Base-by-base conservation (phyloP, 2,888 invertebrate genomes). In the Griposia aprilina region DNA sequence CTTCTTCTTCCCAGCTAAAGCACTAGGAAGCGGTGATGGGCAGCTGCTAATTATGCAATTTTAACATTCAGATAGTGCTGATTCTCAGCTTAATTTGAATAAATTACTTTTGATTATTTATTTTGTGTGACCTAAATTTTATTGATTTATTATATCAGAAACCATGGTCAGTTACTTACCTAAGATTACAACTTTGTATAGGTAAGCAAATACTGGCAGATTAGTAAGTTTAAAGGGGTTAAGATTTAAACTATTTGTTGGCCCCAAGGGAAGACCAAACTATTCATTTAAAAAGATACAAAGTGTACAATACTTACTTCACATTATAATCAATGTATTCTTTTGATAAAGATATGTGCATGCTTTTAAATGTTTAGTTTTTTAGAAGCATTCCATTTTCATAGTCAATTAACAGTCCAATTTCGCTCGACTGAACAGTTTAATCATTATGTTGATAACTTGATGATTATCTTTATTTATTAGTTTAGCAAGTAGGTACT, bases 401-500 rank as follows among this genome's bases (percentile, higher is more conserved):
- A 62, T 30, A 41, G 26, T 41, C 17, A 55, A 71, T 26, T 59
- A 52, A 41, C 4, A 0, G 5, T 63, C 17, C n/a, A 36, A 72
- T 66, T 59, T 26, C 55, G 59, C 80, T 66, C 66, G 59, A 73
- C 45, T 80, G 59, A 66, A 79, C 23, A 55, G 15, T 55, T 66
- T 60, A 74, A 74, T 26, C 15, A 55, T 48, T 26, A 66, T 55
- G 52, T 79, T 73, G 55, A 59, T 30, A 79, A 45, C 20, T 8
- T 62, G 45, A 78, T 79, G 20, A 26, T 52, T 73, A 66, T 66
- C 36, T 66, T 66, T 72, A 73, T 80, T 59, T 66, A 79, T 66
- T 30, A 79, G 55, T 62, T 52, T 45, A 52, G 13, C n/a, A 60
- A 52, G 2, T 77, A 62, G 69, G 5, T 78, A 45, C 2, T 57